Evolutionary conservation across 2,797 vertebrate genomes (phyloP).

Genomic region (Agapornis canus): DNA sequence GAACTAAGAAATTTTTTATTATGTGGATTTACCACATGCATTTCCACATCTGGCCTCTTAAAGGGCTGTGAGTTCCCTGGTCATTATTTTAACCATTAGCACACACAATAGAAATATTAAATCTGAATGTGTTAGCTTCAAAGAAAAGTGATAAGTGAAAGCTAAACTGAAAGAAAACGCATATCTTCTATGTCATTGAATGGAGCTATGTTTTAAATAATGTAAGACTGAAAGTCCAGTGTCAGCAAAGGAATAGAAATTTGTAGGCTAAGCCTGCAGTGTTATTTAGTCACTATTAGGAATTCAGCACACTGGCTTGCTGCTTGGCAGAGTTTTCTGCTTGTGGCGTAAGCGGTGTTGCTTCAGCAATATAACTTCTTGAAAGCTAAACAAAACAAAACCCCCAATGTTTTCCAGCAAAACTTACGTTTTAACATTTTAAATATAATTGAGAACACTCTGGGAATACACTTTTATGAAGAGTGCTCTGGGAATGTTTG

Average conservation of each 20-base stretch:
- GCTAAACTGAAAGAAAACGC: not conserved
- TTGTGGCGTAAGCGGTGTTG: not conserved
- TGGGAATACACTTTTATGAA: not conserved
- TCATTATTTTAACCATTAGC: not conserved
- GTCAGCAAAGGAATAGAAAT: not conserved
- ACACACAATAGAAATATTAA: not conserved
- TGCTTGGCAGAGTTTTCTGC: not conserved
- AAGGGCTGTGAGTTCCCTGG: not conserved
- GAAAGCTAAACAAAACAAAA: not conserved
- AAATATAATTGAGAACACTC: not conserved
- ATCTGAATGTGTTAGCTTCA: not conserved
- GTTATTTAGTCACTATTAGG: not conserved
- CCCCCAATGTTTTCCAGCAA: not conserved
- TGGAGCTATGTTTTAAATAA: not conserved
- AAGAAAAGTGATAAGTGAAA: not conserved
- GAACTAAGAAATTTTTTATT: not conserved
- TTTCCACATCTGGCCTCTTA: not conserved
- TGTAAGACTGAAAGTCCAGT: not conserved
- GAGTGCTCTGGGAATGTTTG: not conserved
- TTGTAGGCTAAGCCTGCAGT: not conserved
- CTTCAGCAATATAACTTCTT: not conserved
- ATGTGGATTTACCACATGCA: not conserved
- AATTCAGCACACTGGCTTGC: not conserved
- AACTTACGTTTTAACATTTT: not conserved
- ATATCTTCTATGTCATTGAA: not conserved